Conservation (phyloP, 2,888 invertebrate genomes). For the Philopedon plagiatum region DNA sequence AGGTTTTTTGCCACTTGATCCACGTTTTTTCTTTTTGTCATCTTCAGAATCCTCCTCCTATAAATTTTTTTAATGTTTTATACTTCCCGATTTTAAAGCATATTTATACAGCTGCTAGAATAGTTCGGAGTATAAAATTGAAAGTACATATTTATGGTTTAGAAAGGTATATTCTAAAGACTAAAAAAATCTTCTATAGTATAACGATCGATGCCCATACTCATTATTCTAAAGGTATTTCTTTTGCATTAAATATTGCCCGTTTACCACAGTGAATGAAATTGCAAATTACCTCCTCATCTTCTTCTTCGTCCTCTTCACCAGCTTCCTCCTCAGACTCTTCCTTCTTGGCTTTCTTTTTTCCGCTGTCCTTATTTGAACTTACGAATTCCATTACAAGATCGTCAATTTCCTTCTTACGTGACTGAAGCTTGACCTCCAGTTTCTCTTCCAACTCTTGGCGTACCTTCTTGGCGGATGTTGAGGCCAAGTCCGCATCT, state of each 20-base stretch:
- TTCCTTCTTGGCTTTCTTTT: conserved; percentile 70
- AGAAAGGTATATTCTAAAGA: no score
- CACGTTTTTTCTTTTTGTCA: conserved; percentile 74
- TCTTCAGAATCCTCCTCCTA: conserved; percentile 65
- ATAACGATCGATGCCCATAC: no score
- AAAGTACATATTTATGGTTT: no score
- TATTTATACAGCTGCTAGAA: no score
- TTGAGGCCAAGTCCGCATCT: conserved; percentile 86
- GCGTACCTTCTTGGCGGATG: conserved; percentile 92
- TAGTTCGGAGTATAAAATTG: no score
- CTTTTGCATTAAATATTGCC: no score
- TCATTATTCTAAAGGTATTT: no score
- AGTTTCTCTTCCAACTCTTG: conserved; percentile 87
- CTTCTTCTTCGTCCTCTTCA: conserved; percentile 72
- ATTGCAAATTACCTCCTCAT: conserved; percentile 63
- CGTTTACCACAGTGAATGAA: no score
- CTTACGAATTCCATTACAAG: conserved; percentile 85
- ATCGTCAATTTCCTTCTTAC: conserved; percentile 90
- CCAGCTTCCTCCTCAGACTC: conserved; percentile 67
- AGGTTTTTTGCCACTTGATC: conserved; percentile 71
- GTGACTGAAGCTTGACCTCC: conserved; percentile 80
- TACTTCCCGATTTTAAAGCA: no score
- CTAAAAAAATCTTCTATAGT: no score
- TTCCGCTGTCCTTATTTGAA: conserved; percentile 67
- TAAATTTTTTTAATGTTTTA: no score